phyloP scores from a whole-genome alignment of 2,797 vertebrate species.

The Macrochelys suwanniensis region DNA sequence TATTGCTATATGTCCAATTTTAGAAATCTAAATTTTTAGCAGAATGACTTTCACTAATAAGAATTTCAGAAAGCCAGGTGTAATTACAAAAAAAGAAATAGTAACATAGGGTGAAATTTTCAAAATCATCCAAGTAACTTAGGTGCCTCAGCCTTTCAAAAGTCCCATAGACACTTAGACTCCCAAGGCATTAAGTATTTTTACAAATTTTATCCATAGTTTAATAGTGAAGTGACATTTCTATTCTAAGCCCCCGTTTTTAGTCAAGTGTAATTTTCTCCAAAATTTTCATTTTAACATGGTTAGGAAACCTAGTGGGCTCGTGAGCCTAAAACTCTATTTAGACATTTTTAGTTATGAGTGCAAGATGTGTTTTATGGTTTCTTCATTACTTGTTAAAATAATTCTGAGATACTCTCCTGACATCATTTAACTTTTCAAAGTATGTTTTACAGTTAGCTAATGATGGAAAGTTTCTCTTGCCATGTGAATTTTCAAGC shows the following conservation, averaged over 20 bases:
- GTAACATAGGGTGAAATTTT: background rate
- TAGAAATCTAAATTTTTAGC: background rate
- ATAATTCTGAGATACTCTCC: background rate
- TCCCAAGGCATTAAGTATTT: background rate
- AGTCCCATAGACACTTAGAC: background rate
- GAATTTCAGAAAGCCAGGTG: background rate
- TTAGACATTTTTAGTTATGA: background rate
- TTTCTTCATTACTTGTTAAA: background rate
- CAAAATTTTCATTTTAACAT: background rate
- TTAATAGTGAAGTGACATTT: background rate
- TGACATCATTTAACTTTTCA: background rate
- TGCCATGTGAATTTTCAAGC: conserved; percentile 17
- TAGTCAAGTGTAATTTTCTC: background rate
- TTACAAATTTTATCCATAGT: background rate
- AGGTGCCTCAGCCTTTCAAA: background rate
- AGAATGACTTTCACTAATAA: background rate
- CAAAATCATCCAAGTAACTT: background rate
- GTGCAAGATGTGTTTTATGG: background rate
- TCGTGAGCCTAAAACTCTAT: background rate
- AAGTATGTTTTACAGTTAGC: background rate
- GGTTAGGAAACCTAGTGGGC: background rate
- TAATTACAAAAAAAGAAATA: background rate
- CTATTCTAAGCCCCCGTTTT: background rate
- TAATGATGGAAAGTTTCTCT: background rate
- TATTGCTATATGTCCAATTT: background rate